These are phyloP conservation scores for Mola mola DNA, from an alignment of 2,113 vertebrate species.

Conservation along the genomic window DNA sequence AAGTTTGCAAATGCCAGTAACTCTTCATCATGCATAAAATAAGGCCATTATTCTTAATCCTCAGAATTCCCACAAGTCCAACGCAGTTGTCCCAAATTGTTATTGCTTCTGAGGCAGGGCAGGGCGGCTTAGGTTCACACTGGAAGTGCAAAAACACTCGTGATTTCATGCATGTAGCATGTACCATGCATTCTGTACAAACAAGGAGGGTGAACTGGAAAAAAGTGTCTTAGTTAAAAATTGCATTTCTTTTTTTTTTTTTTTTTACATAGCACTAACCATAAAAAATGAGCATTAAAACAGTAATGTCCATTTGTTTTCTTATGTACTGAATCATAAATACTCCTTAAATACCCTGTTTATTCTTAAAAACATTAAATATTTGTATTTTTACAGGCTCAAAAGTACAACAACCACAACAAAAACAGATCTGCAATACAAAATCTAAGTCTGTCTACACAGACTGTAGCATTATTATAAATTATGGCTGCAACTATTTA, in stretches of 20 bases:
- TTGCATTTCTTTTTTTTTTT: too few relatives aligned
- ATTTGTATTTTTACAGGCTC: too few relatives aligned
- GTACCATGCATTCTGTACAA: background rate
- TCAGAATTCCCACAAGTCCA: conserved; percentile 33
- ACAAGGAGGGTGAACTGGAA: background rate
- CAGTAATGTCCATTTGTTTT: too few relatives aligned
- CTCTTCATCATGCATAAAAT: conserved; percentile 49
- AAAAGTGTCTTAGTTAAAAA: background rate
- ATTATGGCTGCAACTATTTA: too few relatives aligned
- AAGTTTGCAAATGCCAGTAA: conserved; percentile 5
- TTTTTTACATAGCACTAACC: background rate
- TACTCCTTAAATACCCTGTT: too few relatives aligned
- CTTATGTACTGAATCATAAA: too few relatives aligned
- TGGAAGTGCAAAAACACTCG: background rate
- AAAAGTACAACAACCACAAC: too few relatives aligned
- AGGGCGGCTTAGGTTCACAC: background rate
- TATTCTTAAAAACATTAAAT: too few relatives aligned
- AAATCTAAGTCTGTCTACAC: too few relatives aligned
- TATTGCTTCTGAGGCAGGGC: conserved; percentile 8
- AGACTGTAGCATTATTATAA: too few relatives aligned
- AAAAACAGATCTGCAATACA: too few relatives aligned
- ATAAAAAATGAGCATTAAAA: background rate
- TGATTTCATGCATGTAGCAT: background rate
- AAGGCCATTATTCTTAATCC: conserved; percentile 39
- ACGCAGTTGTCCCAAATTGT: conserved; percentile 21